These are phyloP conservation scores for Chionis minor DNA, from an alignment of 2,113 vertebrate species.

Conservation along the genomic window DNA sequence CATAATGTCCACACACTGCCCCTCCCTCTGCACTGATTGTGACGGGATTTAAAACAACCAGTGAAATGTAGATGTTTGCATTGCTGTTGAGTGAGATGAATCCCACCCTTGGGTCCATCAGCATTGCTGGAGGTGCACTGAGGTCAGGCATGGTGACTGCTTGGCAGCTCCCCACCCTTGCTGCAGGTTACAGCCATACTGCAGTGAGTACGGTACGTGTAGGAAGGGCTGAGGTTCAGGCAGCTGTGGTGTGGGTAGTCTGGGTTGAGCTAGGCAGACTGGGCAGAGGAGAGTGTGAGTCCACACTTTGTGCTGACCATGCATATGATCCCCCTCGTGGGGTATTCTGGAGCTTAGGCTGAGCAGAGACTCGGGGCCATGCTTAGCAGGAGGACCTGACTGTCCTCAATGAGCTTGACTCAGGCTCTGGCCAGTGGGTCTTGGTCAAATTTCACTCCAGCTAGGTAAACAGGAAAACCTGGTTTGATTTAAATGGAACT, in stretches of 20 bases:
- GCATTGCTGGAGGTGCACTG: neutral
- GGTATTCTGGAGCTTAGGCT: neutral
- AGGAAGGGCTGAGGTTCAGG: neutral
- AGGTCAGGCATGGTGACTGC: neutral
- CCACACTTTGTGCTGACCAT: rapidly evolving
- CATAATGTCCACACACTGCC: neutral
- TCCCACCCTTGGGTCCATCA: neutral
- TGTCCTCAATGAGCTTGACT: neutral
- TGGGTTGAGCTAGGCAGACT: neutral
- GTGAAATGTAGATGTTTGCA: neutral
- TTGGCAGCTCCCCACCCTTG: neutral
- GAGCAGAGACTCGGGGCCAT: rapidly evolving
- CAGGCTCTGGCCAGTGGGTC: neutral
- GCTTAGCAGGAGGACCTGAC: neutral
- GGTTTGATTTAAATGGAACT: neutral
- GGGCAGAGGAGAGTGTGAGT: neutral
- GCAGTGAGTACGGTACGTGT: rapidly evolving
- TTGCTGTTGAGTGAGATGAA: neutral
- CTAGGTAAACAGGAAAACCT: neutral
- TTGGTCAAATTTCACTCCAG: neutral
- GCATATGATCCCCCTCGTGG: neutral
- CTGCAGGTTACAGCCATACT: neutral
- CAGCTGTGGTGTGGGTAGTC: neutral
- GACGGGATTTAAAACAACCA: neutral
- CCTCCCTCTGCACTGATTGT: neutral